Base-by-base conservation (phyloP, 2,113 vertebrate species). In the Micromys minutus region DNA sequence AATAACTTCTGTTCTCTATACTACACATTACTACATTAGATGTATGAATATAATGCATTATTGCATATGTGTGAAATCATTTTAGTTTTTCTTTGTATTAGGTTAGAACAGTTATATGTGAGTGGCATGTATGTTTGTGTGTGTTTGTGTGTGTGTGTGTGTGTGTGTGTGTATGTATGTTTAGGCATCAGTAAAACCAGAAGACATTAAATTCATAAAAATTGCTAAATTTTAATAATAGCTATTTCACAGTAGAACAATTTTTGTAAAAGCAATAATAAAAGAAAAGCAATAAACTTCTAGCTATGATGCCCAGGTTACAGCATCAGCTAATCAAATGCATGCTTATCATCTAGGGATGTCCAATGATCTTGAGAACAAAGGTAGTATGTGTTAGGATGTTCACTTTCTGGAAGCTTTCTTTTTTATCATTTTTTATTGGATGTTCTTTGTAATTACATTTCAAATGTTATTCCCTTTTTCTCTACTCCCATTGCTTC, bases 211-310 rank as follows among this genome's bases (percentile, higher is more conserved):
- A 21, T 89, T 85, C 17, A 74, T 96, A 75, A 95, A 76, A 84
- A 94, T 31, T 16, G 9, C 24, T 67, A 80, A 72, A 87, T 83
- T 80, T 63, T 59, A 91, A 63, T 72, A 83, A 52, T 29, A 36
- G 59, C 88, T 93, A 90, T 95, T 96, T 96, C 72, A 92, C 72
- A 92, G 83, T 91, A 80, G 59, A 47, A 80, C 19, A 79, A n/a
- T 5, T 74, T 96, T 95, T 94, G 95, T 88, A 69, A 71, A 96
- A 97, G 86, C 86, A 19, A 79, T 50, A 81, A 55, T 92, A 67
- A 93, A 96, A 91, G 22, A 67, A 45, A 92, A 93, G 47, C 52
- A 92, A 55, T 67, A 95, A 76, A n/a, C 24, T 93, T 85, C 50
- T 47, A 69, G 55, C 45, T 11, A 77, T 75, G 36, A 92, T 47